These are phyloP conservation scores for Willisornis vidua DNA, from an alignment of 2,113 vertebrate genomes.

Conservation along the genomic window DNA sequence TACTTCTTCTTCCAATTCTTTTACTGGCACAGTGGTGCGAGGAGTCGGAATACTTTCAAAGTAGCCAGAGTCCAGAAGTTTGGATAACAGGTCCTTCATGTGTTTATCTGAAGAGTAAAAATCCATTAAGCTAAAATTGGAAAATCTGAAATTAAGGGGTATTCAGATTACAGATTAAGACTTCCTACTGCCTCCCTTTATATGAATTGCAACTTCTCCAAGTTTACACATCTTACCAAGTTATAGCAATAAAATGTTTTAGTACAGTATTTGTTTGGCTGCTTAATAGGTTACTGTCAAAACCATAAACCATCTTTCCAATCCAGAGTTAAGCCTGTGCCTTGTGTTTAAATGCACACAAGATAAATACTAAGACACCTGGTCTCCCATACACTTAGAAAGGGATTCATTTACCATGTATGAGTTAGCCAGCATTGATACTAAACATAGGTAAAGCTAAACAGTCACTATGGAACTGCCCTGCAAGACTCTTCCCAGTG, in stretches of 20 bases:
- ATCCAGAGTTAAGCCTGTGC: background rate
- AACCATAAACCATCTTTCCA: background rate
- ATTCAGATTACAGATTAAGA: background rate
- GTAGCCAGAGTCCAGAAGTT: slow-evolving; percentile 86
- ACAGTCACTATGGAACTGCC: background rate
- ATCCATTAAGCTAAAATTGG: background rate
- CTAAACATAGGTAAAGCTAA: background rate
- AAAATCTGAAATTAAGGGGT: background rate
- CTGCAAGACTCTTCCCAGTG: background rate
- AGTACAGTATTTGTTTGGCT: background rate
- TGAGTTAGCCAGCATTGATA: background rate
- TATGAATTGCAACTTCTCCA: background rate
- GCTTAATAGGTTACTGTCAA: background rate
- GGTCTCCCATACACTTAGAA: background rate
- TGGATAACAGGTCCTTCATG: slow-evolving; percentile 86
- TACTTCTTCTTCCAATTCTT: slow-evolving; percentile 64
- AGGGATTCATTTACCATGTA: background rate
- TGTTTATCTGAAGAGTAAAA: slow-evolving; percentile 81
- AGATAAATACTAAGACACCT: background rate
- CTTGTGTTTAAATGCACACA: background rate
- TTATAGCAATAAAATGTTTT: background rate
- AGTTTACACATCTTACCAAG: background rate
- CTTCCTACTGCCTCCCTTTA: background rate
- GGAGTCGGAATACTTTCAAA: slow-evolving; percentile 85
- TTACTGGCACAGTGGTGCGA: slow-evolving; percentile 62